Percentiles rank a stretch among this genome's conserved stretches.
Conservation (phyloP, 2,797 vertebrate genomes). For the Anas capensis region DNA sequence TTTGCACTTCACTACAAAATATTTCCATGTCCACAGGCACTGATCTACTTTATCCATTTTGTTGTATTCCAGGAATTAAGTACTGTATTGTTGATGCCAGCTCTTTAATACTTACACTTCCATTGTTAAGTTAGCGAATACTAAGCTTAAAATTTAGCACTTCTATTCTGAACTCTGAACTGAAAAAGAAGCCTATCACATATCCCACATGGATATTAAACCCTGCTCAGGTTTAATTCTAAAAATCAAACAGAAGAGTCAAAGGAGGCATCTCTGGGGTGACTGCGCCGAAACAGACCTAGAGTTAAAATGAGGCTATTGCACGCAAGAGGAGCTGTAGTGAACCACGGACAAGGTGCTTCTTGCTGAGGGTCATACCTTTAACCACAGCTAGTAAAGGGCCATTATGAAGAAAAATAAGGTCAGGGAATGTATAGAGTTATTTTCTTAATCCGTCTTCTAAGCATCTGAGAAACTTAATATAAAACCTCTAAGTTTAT, state of each 20-base stretch:
- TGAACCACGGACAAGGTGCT: fast-evolving
- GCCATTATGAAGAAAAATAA: fast-evolving
- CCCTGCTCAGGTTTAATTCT: not conserved
- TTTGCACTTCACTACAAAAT: not conserved
- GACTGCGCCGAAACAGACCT: not conserved
- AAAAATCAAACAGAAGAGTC: not conserved
- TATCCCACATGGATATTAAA: not conserved
- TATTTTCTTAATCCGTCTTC: not conserved
- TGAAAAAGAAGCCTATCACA: not conserved
- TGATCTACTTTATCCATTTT: not conserved
- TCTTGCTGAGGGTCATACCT: not conserved
- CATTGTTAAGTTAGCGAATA: not conserved
- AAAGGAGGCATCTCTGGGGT: not conserved
- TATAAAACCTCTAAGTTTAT: not conserved
- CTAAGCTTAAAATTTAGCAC: not conserved
- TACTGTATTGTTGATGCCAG: not conserved
- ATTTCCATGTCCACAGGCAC: not conserved
- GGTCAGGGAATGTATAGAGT: not conserved
- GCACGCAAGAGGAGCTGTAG: not conserved
- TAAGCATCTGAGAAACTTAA: not conserved
- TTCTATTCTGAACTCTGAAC: not conserved
- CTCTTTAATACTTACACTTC: not conserved
- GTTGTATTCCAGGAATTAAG: not conserved
- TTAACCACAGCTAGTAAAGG: not conserved
- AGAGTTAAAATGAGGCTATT: not conserved